phyloP scores from a whole-genome alignment of 2,888 invertebrate species.

The Nycteola revayana region DNA sequence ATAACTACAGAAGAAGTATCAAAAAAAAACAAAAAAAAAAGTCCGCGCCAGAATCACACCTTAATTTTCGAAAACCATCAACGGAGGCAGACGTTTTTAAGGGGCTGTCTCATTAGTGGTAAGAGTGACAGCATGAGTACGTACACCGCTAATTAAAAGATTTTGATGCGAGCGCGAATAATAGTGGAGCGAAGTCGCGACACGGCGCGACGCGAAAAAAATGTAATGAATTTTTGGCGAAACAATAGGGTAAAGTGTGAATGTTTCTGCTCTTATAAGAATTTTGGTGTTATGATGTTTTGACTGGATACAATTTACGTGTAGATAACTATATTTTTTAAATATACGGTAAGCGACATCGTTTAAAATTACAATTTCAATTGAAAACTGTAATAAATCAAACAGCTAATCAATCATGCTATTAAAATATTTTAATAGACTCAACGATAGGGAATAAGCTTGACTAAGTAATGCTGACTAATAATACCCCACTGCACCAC shows the following conservation, averaged over 20 bases:
- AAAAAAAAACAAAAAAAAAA: conserved; percentile 1
- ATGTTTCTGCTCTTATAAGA: conserved; percentile 6
- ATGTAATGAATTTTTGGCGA: conserved; percentile 10
- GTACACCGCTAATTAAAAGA: conserved; percentile 61
- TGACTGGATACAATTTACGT: too few relatives aligned
- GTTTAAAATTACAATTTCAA: too few relatives aligned
- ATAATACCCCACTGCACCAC: conserved; percentile 34
- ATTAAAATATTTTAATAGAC: too few relatives aligned
- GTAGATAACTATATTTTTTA: too few relatives aligned
- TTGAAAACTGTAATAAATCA: too few relatives aligned
- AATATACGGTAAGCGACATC: too few relatives aligned
- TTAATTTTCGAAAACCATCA: conserved; percentile 25
- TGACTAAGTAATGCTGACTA: background rate
- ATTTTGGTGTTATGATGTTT: background rate
- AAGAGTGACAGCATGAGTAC: conserved; percentile 29
- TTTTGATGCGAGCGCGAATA: conserved; percentile 41
- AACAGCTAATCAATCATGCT: too few relatives aligned
- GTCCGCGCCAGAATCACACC: conserved; percentile 13
- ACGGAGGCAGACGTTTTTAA: conserved; percentile 37
- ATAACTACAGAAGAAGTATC: too few relatives aligned
- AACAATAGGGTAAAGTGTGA: conserved; percentile 15
- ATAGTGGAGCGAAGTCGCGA: conserved; percentile 23
- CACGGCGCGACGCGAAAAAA: conserved; percentile 20
- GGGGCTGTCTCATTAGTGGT: conserved; percentile 67
- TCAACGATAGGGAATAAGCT: too few relatives aligned